These are phyloP conservation scores for Strigamia transsilvanica DNA, from an alignment of 2,888 invertebrate species.

Conservation along the genomic window DNA sequence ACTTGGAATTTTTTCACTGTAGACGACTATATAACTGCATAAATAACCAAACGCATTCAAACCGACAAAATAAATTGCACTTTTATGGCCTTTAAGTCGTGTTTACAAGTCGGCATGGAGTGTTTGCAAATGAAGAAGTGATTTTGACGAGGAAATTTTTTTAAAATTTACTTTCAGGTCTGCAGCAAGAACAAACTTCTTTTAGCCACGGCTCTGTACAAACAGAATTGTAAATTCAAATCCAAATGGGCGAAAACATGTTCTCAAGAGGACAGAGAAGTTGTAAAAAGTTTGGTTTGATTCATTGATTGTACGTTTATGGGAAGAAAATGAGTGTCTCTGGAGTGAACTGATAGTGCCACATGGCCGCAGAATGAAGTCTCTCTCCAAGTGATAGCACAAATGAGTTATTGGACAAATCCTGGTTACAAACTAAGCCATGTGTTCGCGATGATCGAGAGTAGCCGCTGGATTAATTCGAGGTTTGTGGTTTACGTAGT, in stretches of 20 bases:
- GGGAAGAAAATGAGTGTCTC: constrained; percentile 21
- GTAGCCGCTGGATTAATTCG: constrained; percentile 5
- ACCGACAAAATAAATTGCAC: neutral
- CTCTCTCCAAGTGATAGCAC: neutral
- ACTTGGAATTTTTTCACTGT: no score
- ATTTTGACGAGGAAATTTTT: neutral
- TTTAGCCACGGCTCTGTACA: neutral
- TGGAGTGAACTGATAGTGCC: constrained; percentile 29
- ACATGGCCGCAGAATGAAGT: constrained; percentile 21
- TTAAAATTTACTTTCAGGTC: neutral
- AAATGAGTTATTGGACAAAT: constrained; percentile 20
- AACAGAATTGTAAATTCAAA: neutral
- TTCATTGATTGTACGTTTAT: constrained; percentile 28
- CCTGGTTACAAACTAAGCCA: constrained; percentile 1
- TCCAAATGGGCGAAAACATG: neutral
- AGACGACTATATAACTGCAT: neutral
- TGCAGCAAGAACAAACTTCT: neutral
- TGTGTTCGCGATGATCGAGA: neutral
- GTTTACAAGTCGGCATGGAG: neutral
- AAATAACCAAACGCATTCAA: neutral
- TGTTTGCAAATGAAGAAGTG: neutral
- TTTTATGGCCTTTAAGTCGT: neutral
- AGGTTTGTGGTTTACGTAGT: neutral
- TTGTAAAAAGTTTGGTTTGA: constrained; percentile 14
- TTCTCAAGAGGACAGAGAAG: neutral